Evolutionary conservation across 1,140 invertebrate genomes (phyloP).

Genomic region (Drosophila quadrilineata): DNA sequence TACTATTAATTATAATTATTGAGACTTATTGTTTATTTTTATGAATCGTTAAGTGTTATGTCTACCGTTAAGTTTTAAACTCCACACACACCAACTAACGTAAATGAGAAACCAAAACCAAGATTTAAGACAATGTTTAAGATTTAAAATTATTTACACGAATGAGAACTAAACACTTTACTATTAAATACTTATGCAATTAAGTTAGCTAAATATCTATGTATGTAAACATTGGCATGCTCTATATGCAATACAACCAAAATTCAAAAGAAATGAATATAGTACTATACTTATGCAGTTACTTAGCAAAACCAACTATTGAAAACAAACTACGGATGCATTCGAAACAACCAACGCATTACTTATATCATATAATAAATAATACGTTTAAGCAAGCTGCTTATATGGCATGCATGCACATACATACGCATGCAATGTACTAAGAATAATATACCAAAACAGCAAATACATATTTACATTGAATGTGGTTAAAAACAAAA

Average conservation of each 20-base stretch:
- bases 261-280: conserved; percentile 10
- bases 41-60: conserved; percentile 62
- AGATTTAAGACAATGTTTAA: conserved; percentile 21
- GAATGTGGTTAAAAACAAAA: conserved; percentile 64
- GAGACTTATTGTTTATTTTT: conserved; percentile 48
- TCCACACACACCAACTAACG: conserved; percentile 25
- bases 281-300: conserved; percentile 51
- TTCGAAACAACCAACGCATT: conserved; percentile 40
- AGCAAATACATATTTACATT: conserved; percentile 79
- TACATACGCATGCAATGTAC: conserved; percentile 19
- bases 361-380: conserved; percentile 50
- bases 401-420: neutral
- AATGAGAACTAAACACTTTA: conserved; percentile 12
- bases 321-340: conserved; percentile 36
- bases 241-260: conserved; percentile 38
- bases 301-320: conserved; percentile 56
- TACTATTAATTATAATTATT: conserved; percentile 40
- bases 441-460: conserved; percentile 66
- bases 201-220: conserved; percentile 60
- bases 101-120: neutral
- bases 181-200: conserved; percentile 62
- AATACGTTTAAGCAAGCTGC: conserved; percentile 42
- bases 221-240: conserved; percentile 49
- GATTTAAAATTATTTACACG: conserved; percentile 65
- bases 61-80: conserved; percentile 67